Conservation (phyloP, 2,888 invertebrate genomes). For the Lasioglossum lativentre region DNA sequence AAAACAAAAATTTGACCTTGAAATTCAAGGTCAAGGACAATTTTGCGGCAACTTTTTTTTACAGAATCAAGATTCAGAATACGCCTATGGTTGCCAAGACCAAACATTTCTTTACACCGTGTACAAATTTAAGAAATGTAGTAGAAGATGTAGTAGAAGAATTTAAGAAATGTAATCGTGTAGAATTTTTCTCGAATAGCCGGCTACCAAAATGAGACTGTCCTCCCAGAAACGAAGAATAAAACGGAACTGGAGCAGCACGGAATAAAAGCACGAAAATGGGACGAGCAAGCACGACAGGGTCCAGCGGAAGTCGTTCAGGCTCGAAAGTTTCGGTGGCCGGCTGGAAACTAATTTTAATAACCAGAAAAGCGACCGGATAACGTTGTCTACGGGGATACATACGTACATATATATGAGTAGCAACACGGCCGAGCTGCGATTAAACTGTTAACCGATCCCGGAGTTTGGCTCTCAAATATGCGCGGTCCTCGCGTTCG, state of each 20-base stretch:
- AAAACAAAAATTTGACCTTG: too few species aligned
- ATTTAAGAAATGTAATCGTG: too few species aligned
- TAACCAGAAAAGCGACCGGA: neutral
- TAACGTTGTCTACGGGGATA: neutral
- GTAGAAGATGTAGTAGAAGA: too few species aligned
- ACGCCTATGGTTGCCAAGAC: too few species aligned
- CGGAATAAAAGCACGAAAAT: neutral
- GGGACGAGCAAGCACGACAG: neutral
- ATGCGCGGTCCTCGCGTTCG: neutral
- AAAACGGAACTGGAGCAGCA: neutral
- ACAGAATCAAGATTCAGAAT: too few species aligned
- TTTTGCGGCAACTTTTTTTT: too few species aligned
- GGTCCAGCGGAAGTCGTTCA: neutral
- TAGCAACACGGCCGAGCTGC: neutral
- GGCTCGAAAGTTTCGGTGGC: neutral
- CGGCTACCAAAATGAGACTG: neutral
- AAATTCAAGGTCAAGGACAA: too few species aligned
- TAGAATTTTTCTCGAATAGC: too few species aligned
- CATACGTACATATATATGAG: too few species aligned
- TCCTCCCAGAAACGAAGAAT: neutral
- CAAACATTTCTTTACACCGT: too few species aligned
- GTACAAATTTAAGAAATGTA: too few species aligned
- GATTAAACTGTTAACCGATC: slow-evolving; percentile 7
- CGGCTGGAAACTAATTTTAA: neutral
- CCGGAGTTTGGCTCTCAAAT: slow-evolving; percentile 2